Evolutionary conservation across 2,797 vertebrate genomes (phyloP), one percentile per base, ranked within the genome.

Genomic region (Pelochelys cantorii): DNA sequence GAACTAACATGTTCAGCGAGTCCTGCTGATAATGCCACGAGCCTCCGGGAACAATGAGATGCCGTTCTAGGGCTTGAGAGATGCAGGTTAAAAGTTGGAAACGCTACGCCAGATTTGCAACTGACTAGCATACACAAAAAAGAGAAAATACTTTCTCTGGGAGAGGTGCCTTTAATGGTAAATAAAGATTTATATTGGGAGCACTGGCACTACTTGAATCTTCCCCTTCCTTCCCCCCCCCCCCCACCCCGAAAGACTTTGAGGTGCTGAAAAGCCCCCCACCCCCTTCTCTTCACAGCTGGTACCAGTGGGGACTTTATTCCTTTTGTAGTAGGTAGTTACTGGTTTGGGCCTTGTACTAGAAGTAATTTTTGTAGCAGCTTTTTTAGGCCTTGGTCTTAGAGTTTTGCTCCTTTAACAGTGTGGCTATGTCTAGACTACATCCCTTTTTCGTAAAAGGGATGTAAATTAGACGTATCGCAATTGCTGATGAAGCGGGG

Each of bases 1-100:
- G 29, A 86, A 89, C 79, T 94, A 85, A 92, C 77, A 88, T 57
- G 59, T 13, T 90, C 54, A 89, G 56, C 79, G 89, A 87, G 92
- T 68, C 65, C 62, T 85, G 54, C 89, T 95, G 95, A 89, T 91
- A 97, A 90, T 34, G 81, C 81, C 25, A 75, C 56, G 5, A 88
- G 74, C 20, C 31, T 17, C 20, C 56, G 85, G 84, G 87, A 57
- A 88, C 53, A 81, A 65, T 82, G 85, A 94, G 93, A 82, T 79
- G 91, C 77, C 56, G 14, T 1, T 93, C 87, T 90, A 94, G 91
- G 83, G 74, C 65, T 93, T 42, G 60, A 74, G 78, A 91, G 93
- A 95, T 96, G 68, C 89, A 85, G 95, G 92, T 88, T 93, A 96
- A 97, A 95, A 87, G 88, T 94, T 95, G 93, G 55, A 75, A 75